Conservation (phyloP, 2,113 vertebrate genomes). For the Podocnemis expansa region DNA sequence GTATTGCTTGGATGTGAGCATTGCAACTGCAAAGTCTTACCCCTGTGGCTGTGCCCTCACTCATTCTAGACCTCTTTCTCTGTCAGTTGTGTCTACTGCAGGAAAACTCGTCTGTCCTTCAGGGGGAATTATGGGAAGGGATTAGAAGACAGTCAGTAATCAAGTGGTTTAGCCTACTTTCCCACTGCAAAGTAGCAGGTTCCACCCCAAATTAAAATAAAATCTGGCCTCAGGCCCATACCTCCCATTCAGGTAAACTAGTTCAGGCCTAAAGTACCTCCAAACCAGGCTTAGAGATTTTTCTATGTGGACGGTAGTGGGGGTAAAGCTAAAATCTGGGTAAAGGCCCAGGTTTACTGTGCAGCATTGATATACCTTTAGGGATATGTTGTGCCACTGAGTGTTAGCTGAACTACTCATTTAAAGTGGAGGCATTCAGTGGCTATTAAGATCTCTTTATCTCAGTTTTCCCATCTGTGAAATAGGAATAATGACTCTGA, state of each 20-base stretch:
- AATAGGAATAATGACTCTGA: not conserved
- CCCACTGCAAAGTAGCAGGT: not conserved
- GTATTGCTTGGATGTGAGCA: not conserved
- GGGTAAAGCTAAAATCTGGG: not conserved
- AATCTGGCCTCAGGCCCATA: not conserved
- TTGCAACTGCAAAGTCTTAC: not conserved
- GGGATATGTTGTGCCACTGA: not conserved
- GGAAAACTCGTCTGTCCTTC: not conserved
- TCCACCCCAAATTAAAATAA: not conserved
- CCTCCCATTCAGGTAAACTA: not conserved
- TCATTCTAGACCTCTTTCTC: not conserved
- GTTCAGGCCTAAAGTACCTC: not conserved
- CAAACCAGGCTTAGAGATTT: not conserved
- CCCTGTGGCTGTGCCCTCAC: not conserved
- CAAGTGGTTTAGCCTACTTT: not conserved
- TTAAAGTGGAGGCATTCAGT: not conserved
- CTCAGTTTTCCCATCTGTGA: not conserved
- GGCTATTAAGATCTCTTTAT: not conserved
- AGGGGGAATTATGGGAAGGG: not conserved
- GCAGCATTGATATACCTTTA: not conserved
- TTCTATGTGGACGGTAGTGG: not conserved
- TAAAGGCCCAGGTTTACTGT: not conserved
- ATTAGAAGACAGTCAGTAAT: not conserved
- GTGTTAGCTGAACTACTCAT: not conserved
- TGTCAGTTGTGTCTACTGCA: not conserved